Percentiles rank a stretch among this genome's conserved stretches.
Evolutionary conservation across 2,797 vertebrate genomes (phyloP).

Genomic region (Rhinophrynus dorsalis): DNA sequence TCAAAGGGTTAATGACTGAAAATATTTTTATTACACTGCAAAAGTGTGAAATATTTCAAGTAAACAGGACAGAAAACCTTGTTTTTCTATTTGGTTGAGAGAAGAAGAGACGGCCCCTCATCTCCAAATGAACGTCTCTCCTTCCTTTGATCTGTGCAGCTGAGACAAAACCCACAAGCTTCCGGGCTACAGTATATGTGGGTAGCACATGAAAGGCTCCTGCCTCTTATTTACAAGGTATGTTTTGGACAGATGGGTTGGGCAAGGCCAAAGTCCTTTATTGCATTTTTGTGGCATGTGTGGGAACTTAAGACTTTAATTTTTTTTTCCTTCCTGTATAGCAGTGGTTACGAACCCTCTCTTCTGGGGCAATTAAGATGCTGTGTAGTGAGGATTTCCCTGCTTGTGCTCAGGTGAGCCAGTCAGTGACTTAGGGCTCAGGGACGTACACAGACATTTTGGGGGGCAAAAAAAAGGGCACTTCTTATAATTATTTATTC

Average conservation of each 20-base stretch:
- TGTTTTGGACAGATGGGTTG: background rate
- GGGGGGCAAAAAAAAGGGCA: too few species aligned
- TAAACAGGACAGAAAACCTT: background rate
- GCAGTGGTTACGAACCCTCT: too few species aligned
- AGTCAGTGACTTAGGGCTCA: too few species aligned
- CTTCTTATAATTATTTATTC: too few species aligned
- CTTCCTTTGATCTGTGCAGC: slow-evolving; percentile 18
- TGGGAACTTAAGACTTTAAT: background rate
- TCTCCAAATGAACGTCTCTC: background rate
- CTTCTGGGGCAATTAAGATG: too few species aligned
- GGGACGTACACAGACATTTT: too few species aligned
- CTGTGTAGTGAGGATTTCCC: too few species aligned
- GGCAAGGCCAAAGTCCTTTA: background rate
- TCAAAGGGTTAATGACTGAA: too few species aligned
- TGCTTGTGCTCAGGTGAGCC: too few species aligned
- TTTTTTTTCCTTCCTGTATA: background rate
- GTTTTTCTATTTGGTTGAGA: slow-evolving; percentile 6
- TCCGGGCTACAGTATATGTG: background rate
- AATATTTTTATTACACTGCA: too few species aligned
- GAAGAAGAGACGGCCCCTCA: too few species aligned
- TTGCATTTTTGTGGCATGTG: slow-evolving; percentile 10
- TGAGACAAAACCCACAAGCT: background rate
- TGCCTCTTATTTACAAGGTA: background rate
- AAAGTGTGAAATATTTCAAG: too few species aligned
- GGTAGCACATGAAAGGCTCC: background rate